These are phyloP conservation scores for Ricordea florida DNA, from an alignment of 92 coral and sea anemone species.

Conservation along the genomic window DNA sequence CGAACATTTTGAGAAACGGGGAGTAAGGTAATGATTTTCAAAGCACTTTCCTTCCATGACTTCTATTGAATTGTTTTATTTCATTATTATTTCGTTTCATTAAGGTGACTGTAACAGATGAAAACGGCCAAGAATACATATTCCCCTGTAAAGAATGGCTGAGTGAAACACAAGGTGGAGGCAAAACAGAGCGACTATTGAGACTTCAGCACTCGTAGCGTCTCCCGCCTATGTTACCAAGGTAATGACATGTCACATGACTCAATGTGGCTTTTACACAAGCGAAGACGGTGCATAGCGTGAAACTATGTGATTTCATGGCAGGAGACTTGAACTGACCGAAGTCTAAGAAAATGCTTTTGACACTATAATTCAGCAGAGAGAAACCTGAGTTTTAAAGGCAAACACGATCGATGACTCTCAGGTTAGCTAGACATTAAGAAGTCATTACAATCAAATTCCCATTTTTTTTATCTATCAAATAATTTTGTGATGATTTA, in stretches of 20 bases:
- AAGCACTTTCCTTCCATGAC: too few species aligned
- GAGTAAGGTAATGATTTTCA: too few species aligned
- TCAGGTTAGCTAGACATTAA: too few species aligned
- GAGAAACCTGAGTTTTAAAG: too few species aligned
- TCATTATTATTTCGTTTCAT: not conserved
- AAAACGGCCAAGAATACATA: slow-evolving; percentile 77
- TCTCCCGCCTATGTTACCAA: slow-evolving; percentile 12
- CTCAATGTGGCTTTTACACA: not conserved
- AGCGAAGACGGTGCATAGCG: not conserved
- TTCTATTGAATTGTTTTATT: not conserved
- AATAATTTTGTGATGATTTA: too few species aligned
- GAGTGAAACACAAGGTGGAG: slow-evolving; percentile 99
- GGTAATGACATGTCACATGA: slow-evolving; percentile 41
- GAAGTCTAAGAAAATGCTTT: too few species aligned
- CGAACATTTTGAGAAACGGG: too few species aligned
- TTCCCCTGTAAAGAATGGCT: slow-evolving; percentile 98
- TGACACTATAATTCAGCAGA: not conserved
- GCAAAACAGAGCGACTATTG: slow-evolving; percentile 90
- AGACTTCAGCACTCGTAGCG: slow-evolving; percentile 36
- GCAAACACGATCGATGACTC: too few species aligned
- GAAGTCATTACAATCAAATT: too few species aligned
- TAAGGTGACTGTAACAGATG: slow-evolving; percentile 92
- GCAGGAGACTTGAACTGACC: too few species aligned
- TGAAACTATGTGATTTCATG: not conserved
- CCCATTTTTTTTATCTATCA: too few species aligned